Percentiles rank a stretch among this genome's conserved stretches.
These are phyloP conservation scores for Neodiprion lecontei DNA, from an alignment of 1,140 invertebrate species.

Conservation along the genomic window DNA sequence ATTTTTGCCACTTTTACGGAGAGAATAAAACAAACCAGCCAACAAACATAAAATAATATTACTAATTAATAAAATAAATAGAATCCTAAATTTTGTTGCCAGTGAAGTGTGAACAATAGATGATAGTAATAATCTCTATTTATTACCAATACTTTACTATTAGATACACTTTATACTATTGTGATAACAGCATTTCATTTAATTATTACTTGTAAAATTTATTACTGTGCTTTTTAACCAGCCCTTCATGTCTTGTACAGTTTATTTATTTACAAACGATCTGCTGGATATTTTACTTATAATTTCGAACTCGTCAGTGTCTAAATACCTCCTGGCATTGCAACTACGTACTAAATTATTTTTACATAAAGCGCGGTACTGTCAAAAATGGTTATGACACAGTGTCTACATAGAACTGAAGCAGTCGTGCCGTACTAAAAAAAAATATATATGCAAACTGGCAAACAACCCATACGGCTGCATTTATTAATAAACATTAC, in stretches of 20 bases:
- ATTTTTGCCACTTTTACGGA: constrained; percentile 25
- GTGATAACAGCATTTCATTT: constrained; percentile 34
- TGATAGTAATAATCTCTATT: constrained; percentile 39
- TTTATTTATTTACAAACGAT: constrained; percentile 1
- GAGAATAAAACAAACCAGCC: not conserved
- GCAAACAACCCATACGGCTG: not conserved
- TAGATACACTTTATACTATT: constrained; percentile 31
- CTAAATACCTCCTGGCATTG: not conserved
- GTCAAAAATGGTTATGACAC: not conserved
- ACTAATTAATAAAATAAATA: constrained; percentile 17
- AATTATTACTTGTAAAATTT: constrained; percentile 29
- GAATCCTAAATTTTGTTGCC: constrained; percentile 35
- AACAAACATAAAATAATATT: not conserved
- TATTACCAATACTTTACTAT: constrained; percentile 37
- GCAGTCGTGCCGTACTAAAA: not conserved
- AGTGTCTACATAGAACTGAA: not conserved
- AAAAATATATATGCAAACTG: not conserved
- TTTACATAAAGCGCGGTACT: not conserved
- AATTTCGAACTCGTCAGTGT: not conserved
- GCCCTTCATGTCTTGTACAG: not conserved
- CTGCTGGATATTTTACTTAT: constrained; percentile 5
- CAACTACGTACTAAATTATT: not conserved
- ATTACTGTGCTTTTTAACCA: not conserved
- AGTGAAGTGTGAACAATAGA: constrained; percentile 37
- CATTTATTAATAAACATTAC: not conserved